These are phyloP conservation scores for Bombus picipes DNA, from an alignment of 1,140 invertebrate species.

Conservation along the genomic window DNA sequence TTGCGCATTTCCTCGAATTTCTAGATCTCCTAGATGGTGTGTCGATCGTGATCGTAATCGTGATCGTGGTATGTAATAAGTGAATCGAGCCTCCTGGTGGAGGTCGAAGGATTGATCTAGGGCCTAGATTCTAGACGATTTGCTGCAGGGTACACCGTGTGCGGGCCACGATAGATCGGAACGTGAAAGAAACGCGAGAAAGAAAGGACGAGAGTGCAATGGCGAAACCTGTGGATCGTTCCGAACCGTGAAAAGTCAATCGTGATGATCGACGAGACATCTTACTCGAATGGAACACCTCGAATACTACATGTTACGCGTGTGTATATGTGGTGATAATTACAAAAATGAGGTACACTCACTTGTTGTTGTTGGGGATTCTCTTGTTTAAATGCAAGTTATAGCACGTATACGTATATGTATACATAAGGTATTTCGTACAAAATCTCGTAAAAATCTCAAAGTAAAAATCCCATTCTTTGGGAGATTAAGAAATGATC, in stretches of 20 bases:
- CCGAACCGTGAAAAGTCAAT: background rate
- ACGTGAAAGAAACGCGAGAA: background rate
- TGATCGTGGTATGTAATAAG: background rate
- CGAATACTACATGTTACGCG: background rate
- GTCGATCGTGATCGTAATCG: slow-evolving; percentile 8
- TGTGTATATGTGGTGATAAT: background rate
- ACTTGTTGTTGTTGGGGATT: background rate
- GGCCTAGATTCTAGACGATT: background rate
- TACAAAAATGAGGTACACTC: background rate
- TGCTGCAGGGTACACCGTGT: background rate
- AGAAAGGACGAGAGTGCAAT: slow-evolving; percentile 5
- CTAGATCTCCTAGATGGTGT: background rate
- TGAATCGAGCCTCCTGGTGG: background rate
- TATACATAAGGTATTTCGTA: too few relatives aligned
- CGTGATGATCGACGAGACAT: slow-evolving; percentile 23
- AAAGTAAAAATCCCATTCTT: too few relatives aligned
- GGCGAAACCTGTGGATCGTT: slow-evolving; percentile 21
- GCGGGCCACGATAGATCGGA: background rate
- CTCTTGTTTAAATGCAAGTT: background rate
- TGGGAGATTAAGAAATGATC: too few relatives aligned
- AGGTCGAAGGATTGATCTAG: background rate
- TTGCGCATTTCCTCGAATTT: background rate
- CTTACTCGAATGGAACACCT: background rate
- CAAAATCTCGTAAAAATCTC: too few relatives aligned
- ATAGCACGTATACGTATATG: background rate